These are phyloP conservation scores for Scolanthus callimorphus DNA, from an alignment of 92 coral and sea anemone genomes.

Conservation along the genomic window DNA sequence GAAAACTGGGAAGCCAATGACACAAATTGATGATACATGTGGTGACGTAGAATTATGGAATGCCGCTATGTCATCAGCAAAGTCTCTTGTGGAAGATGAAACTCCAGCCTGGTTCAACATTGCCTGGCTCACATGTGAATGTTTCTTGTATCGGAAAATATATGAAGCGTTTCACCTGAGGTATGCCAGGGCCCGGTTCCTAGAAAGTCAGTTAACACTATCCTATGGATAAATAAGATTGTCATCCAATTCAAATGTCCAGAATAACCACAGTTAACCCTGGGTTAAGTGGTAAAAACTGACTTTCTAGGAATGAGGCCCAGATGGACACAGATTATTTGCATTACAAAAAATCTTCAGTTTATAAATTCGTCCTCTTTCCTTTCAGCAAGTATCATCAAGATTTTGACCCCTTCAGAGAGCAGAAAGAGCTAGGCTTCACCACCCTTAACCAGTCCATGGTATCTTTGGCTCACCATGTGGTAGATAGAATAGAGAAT, in stretches of 20 bases:
- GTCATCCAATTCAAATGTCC: no score
- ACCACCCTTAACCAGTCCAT: constrained; percentile 57
- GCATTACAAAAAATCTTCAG: no score
- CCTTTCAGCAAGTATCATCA: constrained; percentile 75
- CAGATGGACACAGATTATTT: no score
- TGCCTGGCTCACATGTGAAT: constrained; percentile 88
- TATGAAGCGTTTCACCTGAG: constrained; percentile 80
- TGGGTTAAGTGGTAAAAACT: no score
- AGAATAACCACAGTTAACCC: no score
- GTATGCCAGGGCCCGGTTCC: no score
- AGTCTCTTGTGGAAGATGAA: constrained; percentile 53
- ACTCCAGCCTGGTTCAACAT: constrained; percentile 71
- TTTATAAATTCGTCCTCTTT: no score
- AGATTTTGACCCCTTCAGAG: constrained; percentile 82
- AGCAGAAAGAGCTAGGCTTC: constrained; percentile 82
- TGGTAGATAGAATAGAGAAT: constrained; percentile 32
- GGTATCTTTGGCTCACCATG: constrained; percentile 66
- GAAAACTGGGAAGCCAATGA: constrained; percentile 75
- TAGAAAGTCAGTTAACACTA: no score
- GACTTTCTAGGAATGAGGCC: no score
- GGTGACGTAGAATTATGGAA: constrained; percentile 76
- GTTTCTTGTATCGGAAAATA: constrained; percentile 92
- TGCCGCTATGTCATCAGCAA: constrained; percentile 45
- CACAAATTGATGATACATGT: constrained; percentile 50
- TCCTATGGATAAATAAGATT: no score